Evolutionary conservation across 2,113 vertebrate genomes (phyloP).

Genomic region (Mastomys natalensis): DNA sequence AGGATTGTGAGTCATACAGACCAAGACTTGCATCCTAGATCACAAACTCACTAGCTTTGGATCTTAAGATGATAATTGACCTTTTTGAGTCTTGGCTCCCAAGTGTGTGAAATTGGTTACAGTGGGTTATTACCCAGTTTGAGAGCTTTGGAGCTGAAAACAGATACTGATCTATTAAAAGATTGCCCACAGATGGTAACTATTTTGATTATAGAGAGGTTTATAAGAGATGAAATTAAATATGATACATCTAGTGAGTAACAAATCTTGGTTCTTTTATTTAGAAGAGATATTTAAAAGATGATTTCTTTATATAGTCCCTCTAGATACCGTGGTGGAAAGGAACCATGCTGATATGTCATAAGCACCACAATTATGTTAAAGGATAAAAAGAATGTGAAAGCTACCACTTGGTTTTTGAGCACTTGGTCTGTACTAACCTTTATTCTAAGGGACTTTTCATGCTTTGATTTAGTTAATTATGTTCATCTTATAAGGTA

Average conservation of each 20-base stretch:
- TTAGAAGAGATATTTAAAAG: constrained; percentile 22
- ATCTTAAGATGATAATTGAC: not conserved
- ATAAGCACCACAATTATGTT: not conserved
- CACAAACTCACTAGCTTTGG: not conserved
- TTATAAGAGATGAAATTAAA: not conserved
- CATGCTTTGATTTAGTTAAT: not conserved
- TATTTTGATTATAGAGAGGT: constrained; percentile 19
- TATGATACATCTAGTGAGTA: constrained; percentile 18
- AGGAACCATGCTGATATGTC: not conserved
- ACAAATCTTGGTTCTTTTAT: not conserved
- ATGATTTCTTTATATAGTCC: not conserved
- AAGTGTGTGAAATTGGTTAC: not conserved
- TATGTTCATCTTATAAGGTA: not conserved
- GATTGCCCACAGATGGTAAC: not conserved
- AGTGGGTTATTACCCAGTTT: not conserved
- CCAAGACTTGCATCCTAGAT: not conserved
- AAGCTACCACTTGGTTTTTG: not conserved
- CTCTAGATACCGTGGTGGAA: constrained; percentile 18
- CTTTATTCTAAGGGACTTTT: not conserved
- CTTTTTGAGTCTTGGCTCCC: not conserved
- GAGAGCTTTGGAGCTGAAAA: not conserved
- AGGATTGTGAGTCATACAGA: not conserved
- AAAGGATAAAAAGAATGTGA: not conserved
- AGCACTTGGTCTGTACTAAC: not conserved
- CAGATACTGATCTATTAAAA: not conserved